Percentiles rank a stretch among this genome's conserved stretches.
Conservation (phyloP, 2,113 vertebrate genomes). For the Mustela nigripes region DNA sequence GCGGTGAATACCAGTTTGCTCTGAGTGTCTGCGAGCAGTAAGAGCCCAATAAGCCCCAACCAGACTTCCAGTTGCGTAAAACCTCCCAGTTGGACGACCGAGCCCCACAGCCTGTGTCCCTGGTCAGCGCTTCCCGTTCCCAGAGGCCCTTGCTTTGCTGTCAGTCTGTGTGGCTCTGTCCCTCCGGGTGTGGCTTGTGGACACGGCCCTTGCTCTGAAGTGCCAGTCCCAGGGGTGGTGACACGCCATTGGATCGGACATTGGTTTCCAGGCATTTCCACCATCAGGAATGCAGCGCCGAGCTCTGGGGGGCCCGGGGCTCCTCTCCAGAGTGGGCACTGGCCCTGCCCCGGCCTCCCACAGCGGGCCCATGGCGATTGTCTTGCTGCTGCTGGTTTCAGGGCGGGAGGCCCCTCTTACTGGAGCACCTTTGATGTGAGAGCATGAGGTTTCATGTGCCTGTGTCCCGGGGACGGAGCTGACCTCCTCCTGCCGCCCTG, state of each 20-base stretch:
- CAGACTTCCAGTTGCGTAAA: conserved; percentile 96
- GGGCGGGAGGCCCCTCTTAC: background rate
- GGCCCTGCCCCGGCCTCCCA: too few relatives aligned
- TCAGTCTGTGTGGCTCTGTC: accelerated
- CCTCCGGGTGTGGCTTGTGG: accelerated
- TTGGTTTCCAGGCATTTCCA: background rate
- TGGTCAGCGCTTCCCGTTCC: background rate
- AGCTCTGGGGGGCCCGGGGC: background rate
- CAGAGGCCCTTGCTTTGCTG: background rate
- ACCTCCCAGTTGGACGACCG: conserved; percentile 75
- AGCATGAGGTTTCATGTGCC: background rate
- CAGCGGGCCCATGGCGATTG: accelerated
- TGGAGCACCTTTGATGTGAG: accelerated
- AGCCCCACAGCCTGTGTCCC: background rate
- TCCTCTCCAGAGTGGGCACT: background rate
- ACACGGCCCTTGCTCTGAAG: accelerated
- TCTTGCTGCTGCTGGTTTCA: background rate
- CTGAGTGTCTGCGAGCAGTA: conserved; percentile 92
- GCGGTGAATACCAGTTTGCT: conserved; percentile 99
- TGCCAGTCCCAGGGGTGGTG: background rate
- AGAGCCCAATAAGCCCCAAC: conserved; percentile 90
- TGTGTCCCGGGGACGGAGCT: background rate
- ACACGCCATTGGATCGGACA: background rate
- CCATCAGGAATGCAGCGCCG: background rate
- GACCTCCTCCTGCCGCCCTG: background rate